These are phyloP conservation scores for Falco columbarius DNA, from an alignment of 2,797 vertebrate species.

Conservation along the genomic window DNA sequence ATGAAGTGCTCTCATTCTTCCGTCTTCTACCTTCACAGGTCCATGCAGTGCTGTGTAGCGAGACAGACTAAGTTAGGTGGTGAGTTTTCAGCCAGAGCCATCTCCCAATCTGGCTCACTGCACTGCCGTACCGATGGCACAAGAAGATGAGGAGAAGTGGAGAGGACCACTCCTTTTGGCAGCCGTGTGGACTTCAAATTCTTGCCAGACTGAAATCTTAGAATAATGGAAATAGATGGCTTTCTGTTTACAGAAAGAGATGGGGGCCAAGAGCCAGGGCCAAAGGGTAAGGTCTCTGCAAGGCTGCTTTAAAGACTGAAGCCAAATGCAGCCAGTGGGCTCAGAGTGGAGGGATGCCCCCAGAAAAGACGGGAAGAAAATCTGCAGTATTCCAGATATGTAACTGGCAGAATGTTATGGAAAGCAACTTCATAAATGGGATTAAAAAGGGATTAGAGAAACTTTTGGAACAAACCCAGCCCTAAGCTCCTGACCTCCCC, in stretches of 20 bases:
- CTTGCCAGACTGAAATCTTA: not conserved
- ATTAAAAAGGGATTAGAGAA: not conserved
- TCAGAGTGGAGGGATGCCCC: not conserved
- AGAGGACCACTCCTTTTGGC: not conserved
- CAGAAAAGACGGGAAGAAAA: not conserved
- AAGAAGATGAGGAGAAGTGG: not conserved
- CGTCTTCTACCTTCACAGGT: not conserved
- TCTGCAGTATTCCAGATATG: not conserved
- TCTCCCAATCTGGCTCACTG: not conserved
- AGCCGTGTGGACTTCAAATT: not conserved
- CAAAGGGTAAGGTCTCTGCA: not conserved
- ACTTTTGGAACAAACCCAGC: not conserved
- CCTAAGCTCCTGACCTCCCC: not conserved
- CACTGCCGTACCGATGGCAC: not conserved
- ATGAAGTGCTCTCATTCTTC: not conserved
- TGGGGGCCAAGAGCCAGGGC: not conserved
- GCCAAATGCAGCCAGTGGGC: not conserved
- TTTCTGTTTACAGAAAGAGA: not conserved
- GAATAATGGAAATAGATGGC: not conserved
- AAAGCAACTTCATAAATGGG: not conserved
- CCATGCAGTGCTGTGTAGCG: not conserved
- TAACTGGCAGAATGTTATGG: not conserved
- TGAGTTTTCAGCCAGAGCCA: not conserved
- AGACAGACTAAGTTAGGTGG: accelerated
- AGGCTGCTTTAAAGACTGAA: not conserved